phyloP scores from a whole-genome alignment of 2,113 vertebrate species.

The Pogonocichla stellata region DNA sequence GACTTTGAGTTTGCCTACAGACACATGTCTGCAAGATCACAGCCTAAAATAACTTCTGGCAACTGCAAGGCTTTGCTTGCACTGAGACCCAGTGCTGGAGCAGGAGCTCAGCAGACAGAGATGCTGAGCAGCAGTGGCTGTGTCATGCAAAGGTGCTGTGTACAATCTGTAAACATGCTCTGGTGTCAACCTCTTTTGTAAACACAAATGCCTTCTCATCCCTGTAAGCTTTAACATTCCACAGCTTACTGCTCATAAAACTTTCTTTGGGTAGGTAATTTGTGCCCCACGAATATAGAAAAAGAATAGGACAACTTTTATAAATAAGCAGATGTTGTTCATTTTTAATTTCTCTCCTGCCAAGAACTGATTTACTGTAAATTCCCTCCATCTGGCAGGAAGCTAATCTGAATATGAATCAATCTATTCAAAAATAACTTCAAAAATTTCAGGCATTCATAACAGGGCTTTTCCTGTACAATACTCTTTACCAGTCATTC shows the following conservation, averaged over 20 bases:
- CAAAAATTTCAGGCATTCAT: conserved; percentile 75
- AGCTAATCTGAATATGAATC: conserved; percentile 82
- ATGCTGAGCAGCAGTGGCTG: background rate
- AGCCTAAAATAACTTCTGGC: background rate
- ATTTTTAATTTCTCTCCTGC: conserved; percentile 67
- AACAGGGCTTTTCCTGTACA: conserved; percentile 36
- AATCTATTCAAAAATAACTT: conserved; percentile 76
- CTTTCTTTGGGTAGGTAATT: conserved; percentile 8
- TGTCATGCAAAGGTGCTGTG: background rate
- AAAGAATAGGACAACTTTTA: conserved; percentile 32
- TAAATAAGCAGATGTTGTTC: conserved; percentile 68
- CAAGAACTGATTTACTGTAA: conserved; percentile 76
- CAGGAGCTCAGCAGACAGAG: background rate
- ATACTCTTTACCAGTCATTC: conserved; percentile 54
- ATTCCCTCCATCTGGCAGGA: conserved; percentile 80
- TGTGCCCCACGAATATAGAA: background rate
- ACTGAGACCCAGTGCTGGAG: background rate
- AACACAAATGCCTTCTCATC: background rate
- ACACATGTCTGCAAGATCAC: background rate
- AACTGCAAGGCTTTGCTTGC: background rate
- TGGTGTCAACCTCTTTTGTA: background rate
- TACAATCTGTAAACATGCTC: background rate
- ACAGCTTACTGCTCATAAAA: background rate
- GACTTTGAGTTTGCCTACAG: background rate
- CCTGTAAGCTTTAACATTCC: background rate